Percentiles rank a stretch among this genome's conserved stretches.
Evolutionary conservation across 2,888 invertebrate genomes (phyloP).

Genomic region (Hydrotaea cyrtoneurina): DNA sequence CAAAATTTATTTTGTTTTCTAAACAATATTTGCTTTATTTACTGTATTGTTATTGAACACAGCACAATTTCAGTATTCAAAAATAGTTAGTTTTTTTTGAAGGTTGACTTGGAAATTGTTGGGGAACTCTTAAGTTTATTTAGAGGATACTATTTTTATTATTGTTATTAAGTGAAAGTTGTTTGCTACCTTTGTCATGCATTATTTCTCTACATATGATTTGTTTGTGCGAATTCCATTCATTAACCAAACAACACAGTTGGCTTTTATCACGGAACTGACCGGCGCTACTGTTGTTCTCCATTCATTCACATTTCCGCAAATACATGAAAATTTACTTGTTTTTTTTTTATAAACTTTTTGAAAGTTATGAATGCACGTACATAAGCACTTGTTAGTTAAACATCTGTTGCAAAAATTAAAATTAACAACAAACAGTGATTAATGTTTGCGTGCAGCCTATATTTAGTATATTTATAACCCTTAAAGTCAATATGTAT

Average conservation of each 20-base stretch:
- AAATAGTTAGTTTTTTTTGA: constrained; percentile 6
- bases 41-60: too few relatives aligned
- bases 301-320: constrained; percentile 12
- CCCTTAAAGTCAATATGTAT: neutral
- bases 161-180: constrained; percentile 15
- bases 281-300: constrained; percentile 4
- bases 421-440: neutral
- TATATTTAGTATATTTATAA: neutral
- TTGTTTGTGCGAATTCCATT: too few relatives aligned
- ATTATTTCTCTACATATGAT: neutral
- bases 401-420: constrained; percentile 7
- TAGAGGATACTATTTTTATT: neutral
- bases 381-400: neutral
- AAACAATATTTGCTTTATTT: neutral
- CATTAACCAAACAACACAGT: neutral
- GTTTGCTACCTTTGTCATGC: neutral
- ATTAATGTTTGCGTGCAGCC: neutral
- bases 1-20: too few relatives aligned
- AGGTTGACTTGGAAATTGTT: constrained; percentile 1
- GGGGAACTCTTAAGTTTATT: neutral
- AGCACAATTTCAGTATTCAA: neutral
- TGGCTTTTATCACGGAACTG: constrained; percentile 10
- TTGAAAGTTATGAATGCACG: neutral
- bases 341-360: neutral
- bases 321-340: neutral